Conservation (phyloP, 2,797 vertebrate genomes). For the Momotus momota region DNA sequence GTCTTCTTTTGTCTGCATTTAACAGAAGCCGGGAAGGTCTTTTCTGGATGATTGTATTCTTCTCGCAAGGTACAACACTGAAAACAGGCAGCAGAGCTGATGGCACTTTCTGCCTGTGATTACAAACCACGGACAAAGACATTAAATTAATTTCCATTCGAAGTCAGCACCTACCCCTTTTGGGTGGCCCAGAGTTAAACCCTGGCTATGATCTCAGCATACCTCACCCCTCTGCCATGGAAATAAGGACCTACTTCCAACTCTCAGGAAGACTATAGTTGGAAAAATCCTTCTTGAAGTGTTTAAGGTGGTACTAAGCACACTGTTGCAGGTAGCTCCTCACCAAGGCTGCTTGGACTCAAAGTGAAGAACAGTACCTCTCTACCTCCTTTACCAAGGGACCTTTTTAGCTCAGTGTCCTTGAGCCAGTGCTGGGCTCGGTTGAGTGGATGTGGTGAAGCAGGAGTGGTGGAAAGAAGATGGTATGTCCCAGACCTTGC, state of each 20-base stretch:
- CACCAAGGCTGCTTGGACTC: neutral
- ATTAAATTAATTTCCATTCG: neutral
- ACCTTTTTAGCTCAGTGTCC: neutral
- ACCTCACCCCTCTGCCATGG: neutral
- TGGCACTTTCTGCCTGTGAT: neutral
- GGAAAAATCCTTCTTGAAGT: neutral
- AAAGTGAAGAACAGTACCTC: neutral
- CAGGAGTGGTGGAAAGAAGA: neutral
- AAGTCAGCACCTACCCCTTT: neutral
- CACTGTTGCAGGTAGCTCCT: neutral
- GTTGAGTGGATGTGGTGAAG: neutral
- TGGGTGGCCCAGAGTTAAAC: neutral
- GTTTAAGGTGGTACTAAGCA: neutral
- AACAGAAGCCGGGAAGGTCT: neutral
- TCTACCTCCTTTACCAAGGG: neutral
- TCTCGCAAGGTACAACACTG: neutral
- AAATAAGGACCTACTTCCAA: neutral
- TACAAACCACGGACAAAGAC: neutral
- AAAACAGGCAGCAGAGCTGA: neutral
- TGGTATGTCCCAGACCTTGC: rapidly evolving
- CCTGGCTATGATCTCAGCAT: rapidly evolving
- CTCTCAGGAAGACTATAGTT: neutral
- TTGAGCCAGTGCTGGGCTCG: neutral
- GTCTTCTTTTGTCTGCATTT: neutral
- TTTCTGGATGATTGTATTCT: neutral